phyloP scores from a whole-genome alignment of 2,797 vertebrate genomes.

The Bufotes viridis region DNA sequence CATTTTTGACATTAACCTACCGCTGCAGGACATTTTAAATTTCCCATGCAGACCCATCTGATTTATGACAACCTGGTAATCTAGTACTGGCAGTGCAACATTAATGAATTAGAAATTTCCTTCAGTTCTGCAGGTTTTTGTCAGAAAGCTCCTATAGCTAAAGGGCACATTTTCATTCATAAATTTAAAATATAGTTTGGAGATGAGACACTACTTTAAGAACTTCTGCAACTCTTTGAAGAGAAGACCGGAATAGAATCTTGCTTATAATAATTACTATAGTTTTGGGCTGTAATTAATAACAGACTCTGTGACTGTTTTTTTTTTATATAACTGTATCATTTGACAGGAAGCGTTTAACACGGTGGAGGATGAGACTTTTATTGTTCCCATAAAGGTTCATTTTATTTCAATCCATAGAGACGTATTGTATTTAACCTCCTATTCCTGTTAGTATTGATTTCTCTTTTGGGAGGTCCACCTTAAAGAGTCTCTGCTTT shows the following conservation, averaged over 20 bases:
- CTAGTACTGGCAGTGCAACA: neutral
- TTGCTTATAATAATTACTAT: neutral
- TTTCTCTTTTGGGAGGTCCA: slow-evolving; percentile 46
- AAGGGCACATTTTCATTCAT: neutral
- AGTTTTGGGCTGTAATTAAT: slow-evolving; percentile 15
- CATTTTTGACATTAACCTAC: too few relatives aligned
- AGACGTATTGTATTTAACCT: slow-evolving; percentile 14
- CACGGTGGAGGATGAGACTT: slow-evolving; percentile 38
- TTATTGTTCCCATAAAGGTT: slow-evolving; percentile 52
- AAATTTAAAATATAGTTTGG: neutral
- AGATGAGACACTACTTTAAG: neutral
- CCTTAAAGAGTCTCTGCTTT: slow-evolving; percentile 37
- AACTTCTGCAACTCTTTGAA: neutral
- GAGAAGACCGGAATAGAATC: neutral
- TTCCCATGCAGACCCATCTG: too few relatives aligned
- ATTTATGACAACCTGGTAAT: neutral
- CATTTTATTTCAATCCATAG: slow-evolving; percentile 28
- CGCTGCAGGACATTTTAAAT: too few relatives aligned
- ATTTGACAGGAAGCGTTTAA: slow-evolving; percentile 47
- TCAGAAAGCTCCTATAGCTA: neutral
- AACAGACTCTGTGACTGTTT: slow-evolving; percentile 16
- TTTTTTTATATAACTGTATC: slow-evolving; percentile 49
- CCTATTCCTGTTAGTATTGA: slow-evolving; percentile 17
- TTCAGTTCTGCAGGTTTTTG: neutral
- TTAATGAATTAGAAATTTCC: neutral